Percentiles rank a stretch among this genome's conserved stretches.
Conservation (phyloP, 1,140 invertebrate genomes). For the Cydia fagiglandana region DNA sequence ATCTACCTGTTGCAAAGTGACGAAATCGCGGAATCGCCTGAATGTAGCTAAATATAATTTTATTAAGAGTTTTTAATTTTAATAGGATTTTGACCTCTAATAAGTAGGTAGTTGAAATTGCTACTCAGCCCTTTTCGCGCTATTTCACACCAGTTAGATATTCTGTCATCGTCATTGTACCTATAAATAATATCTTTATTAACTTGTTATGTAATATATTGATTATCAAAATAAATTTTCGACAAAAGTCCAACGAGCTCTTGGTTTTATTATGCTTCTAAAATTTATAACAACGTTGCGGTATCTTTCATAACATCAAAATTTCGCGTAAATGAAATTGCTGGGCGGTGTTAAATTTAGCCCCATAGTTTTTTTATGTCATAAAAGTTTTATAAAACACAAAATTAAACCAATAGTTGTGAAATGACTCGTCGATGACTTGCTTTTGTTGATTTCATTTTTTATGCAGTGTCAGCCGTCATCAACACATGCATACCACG, state of each 20-base stretch:
- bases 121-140: no score
- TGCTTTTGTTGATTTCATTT: not conserved
- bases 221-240: not conserved
- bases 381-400: not conserved
- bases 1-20: no score
- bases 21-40: no score
- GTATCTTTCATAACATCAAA: slow-evolving; percentile 15
- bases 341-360: not conserved
- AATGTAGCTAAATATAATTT: not conserved
- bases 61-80: no score
- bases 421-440: not conserved
- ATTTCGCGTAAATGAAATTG: slow-evolving; percentile 2
- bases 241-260: not conserved
- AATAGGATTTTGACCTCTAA: no score
- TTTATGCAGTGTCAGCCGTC: not conserved
- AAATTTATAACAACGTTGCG: slow-evolving; percentile 11
- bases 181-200: no score
- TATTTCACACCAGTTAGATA: no score
- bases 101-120: no score
- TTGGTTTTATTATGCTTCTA: slow-evolving; percentile 2
- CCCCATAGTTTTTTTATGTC: not conserved
- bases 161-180: no score
- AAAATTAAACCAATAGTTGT: not conserved
- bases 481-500: not conserved
- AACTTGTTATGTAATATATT: not conserved